phyloP scores from a whole-genome alignment of 2,888 invertebrate genomes.

The Lepidocyrtoides sp. region DNA sequence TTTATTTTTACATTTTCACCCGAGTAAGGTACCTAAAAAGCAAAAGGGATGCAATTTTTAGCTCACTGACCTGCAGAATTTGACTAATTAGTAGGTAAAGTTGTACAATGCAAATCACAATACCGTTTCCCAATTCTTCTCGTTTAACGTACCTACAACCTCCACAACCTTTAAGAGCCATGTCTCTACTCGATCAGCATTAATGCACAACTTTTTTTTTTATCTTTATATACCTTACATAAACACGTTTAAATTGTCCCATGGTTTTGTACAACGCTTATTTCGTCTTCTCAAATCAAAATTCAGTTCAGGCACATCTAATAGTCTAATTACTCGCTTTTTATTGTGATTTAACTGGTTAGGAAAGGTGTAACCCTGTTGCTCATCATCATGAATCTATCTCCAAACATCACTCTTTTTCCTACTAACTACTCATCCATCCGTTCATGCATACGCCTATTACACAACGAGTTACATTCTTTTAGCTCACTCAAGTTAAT shows the following conservation, averaged over 20 bases:
- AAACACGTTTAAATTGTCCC: too few species aligned
- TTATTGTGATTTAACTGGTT: slow-evolving; percentile 73
- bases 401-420: slow-evolving; percentile 4
- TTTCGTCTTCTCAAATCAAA: slow-evolving; percentile 37
- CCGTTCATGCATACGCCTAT: slow-evolving; percentile 30
- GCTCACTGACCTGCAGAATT: too few species aligned
- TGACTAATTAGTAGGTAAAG: too few species aligned
- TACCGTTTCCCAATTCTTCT: too few species aligned
- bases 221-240: too few species aligned
- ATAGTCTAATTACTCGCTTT: slow-evolving; percentile 76
- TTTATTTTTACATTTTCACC: slow-evolving; percentile 54
- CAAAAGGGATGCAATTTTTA: not conserved
- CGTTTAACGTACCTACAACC: too few species aligned
- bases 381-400: slow-evolving; percentile 26
- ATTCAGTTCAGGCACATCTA: slow-evolving; percentile 67
- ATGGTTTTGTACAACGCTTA: not conserved
- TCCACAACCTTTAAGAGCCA: too few species aligned
- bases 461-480: slow-evolving; percentile 19
- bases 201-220: not conserved
- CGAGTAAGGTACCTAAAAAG: not conserved
- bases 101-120: too few species aligned
- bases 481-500: not conserved
- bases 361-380: slow-evolving; percentile 68
- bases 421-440: not conserved
- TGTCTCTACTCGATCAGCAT: too few species aligned